Base-by-base conservation (phyloP, 2,113 vertebrate genomes). In the Trochalopteron elliotii region DNA sequence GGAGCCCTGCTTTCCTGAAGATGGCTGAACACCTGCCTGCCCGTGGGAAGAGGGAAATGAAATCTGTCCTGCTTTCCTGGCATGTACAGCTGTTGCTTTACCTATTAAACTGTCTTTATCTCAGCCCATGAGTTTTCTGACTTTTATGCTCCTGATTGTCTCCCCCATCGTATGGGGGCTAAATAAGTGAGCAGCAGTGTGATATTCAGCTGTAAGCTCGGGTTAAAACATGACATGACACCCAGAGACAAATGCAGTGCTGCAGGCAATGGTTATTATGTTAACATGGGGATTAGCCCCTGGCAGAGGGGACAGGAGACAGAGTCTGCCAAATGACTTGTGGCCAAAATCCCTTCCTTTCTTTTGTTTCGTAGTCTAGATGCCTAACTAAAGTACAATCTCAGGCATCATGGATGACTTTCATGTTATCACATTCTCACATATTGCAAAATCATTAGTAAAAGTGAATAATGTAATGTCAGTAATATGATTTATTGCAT, bases 91-190 rank as follows among this genome's bases (percentile, higher is more conserved):
- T 65, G 72, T 50, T 39, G 5, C 37, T 81, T 45, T 53, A 5
- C 9, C 13, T 30, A 3, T 45, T 68, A 59, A 68, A 53, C 5
- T 39, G 20, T 25, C 23, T 55, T 55, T n/a, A 21, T 39, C 28
- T 53, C 69, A 82, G 20, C 27, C 23, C 53, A 11, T 3, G 28
- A 25, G 4, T 52, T 81, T 59, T 59, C 23, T 67, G 28, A 44
- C 45, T 75, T 67, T n/a, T 17, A n/a, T 22, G 52, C 33, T 67
- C 11, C 19, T 44, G 10, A 8, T 52, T 30, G 16, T 52, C 28
- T 82, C 3, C 7, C 7, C 13, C 45, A 45, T 30, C 0, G 0
- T 31, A 11, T 0, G 0, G 12, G 21, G 13, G 33, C 7, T 45
- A 52, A 44, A 28, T 20, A 15, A 39, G 33, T 44, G 37, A 72